Evolutionary conservation across 92 coral and sea anemone genomes (phyloP).

Genomic region (Porites evermanni): DNA sequence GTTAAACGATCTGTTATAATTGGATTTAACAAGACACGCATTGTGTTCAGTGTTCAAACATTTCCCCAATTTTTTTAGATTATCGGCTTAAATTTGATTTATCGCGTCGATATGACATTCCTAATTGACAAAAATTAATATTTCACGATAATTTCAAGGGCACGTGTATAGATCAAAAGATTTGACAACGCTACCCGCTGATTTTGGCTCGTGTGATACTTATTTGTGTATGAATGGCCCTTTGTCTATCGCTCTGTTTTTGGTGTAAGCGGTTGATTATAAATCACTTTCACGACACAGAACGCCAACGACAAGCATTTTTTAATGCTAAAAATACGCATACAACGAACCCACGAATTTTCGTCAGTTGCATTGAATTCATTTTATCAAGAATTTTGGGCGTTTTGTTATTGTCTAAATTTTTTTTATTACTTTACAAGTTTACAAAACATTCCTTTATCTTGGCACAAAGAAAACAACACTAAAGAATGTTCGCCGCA

Average conservation of each 20-base stretch:
- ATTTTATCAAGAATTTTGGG: no score
- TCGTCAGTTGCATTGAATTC: no score
- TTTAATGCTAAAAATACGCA: no score
- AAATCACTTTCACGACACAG: not conserved
- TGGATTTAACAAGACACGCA: not conserved
- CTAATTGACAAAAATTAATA: slow-evolving; percentile 43
- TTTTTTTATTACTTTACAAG: not conserved
- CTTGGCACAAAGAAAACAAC: not conserved
- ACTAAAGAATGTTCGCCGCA: not conserved
- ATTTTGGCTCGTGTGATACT: slow-evolving; percentile 35
- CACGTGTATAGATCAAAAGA: slow-evolving; percentile 44
- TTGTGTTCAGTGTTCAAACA: slow-evolving; percentile 13
- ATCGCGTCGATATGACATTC: slow-evolving; percentile 48
- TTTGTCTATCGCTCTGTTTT: slow-evolving; percentile 5
- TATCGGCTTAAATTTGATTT: slow-evolving; percentile 30
- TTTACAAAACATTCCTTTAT: slow-evolving; percentile 1
- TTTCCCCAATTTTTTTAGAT: slow-evolving; percentile 17
- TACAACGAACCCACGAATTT: no score
- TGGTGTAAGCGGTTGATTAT: no score
- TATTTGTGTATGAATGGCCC: slow-evolving; percentile 26
- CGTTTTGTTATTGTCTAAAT: no score
- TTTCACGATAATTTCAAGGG: slow-evolving; percentile 46
- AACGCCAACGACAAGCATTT: not conserved
- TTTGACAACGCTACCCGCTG: slow-evolving; percentile 10
- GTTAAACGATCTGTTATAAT: not conserved